These are phyloP conservation scores for Synanceia verrucosa DNA, from an alignment of 2,797 vertebrate species.

Conservation along the genomic window DNA sequence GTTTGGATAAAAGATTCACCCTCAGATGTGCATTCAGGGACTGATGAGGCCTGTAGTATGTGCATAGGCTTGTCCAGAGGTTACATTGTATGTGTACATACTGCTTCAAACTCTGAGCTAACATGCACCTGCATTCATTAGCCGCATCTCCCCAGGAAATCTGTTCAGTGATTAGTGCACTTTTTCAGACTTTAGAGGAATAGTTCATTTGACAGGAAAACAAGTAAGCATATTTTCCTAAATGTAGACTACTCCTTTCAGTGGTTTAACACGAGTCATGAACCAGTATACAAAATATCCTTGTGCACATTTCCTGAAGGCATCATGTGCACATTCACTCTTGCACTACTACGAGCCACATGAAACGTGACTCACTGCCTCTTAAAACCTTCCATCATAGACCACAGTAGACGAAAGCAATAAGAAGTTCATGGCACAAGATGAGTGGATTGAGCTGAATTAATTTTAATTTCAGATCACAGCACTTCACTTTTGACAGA, in stretches of 20 bases:
- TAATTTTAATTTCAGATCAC: constrained; percentile 76
- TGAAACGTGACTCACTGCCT: constrained; percentile 37
- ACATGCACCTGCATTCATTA: constrained; percentile 65
- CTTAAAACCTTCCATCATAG: constrained; percentile 28
- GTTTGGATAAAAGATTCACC: constrained; percentile 31
- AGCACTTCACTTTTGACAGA: constrained; percentile 72
- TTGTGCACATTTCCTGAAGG: constrained; percentile 24
- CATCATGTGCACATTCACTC: not conserved
- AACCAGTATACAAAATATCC: not conserved
- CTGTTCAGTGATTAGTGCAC: not conserved
- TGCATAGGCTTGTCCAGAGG: constrained; percentile 26
- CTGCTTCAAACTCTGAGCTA: constrained; percentile 42
- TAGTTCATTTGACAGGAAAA: not conserved
- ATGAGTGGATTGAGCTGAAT: constrained; percentile 61
- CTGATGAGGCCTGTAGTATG: constrained; percentile 47
- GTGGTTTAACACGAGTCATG: not conserved
- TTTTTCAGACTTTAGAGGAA: constrained; percentile 4
- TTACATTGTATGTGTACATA: constrained; percentile 63
- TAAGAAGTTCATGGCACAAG: constrained; percentile 41
- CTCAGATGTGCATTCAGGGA: constrained; percentile 49
- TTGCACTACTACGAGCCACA: constrained; percentile 15
- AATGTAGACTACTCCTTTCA: not conserved
- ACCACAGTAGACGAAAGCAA: constrained; percentile 43
- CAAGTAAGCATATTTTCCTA: not conserved
- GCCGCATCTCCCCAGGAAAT: not conserved